These are phyloP conservation scores for Diadegma fenestrale DNA, from an alignment of 2,888 invertebrate species.

Conservation along the genomic window DNA sequence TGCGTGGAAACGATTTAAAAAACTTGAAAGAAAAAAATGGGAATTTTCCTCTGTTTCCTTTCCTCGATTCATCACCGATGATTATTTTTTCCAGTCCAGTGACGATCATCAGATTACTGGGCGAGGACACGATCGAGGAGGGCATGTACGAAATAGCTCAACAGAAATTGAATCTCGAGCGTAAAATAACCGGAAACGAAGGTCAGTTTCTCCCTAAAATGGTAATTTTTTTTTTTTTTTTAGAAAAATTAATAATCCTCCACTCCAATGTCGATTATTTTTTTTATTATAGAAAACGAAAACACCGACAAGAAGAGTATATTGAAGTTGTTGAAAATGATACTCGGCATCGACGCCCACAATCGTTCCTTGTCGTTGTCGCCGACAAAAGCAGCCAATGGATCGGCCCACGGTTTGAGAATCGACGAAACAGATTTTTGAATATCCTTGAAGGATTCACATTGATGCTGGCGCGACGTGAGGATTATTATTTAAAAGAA, in stretches of 20 bases:
- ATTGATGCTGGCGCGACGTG: not conserved
- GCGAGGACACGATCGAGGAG: slow-evolving; percentile 96
- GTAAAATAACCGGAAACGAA: slow-evolving; percentile 91
- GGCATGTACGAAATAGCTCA: slow-evolving; percentile 95
- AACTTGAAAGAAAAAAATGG: no score
- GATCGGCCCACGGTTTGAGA: slow-evolving; percentile 68
- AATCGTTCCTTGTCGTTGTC: slow-evolving; percentile 76
- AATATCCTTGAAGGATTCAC: not conserved
- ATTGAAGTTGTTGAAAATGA: slow-evolving; percentile 92
- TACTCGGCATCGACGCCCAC: slow-evolving; percentile 88
- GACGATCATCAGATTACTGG: slow-evolving; percentile 93
- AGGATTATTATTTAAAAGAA: not conserved
- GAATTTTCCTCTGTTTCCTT: not conserved
- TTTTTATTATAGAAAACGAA: slow-evolving; percentile 88
- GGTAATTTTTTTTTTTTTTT: no score
- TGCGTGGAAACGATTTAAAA: no score
- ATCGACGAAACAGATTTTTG: slow-evolving; percentile 66
- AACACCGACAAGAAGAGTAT: slow-evolving; percentile 92
- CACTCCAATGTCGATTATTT: not conserved
- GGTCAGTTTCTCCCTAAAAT: slow-evolving; percentile 82
- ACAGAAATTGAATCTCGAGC: slow-evolving; percentile 96
- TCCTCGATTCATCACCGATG: not conserved
- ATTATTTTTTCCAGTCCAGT: slow-evolving; percentile 89
- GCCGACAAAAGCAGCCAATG: slow-evolving; percentile 72
- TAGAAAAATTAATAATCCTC: slow-evolving; percentile 12